Percentiles rank a stretch among this genome's conserved stretches.
These are phyloP conservation scores for Cephalopterus ornatus DNA, from an alignment of 2,113 vertebrate species.

Conservation along the genomic window DNA sequence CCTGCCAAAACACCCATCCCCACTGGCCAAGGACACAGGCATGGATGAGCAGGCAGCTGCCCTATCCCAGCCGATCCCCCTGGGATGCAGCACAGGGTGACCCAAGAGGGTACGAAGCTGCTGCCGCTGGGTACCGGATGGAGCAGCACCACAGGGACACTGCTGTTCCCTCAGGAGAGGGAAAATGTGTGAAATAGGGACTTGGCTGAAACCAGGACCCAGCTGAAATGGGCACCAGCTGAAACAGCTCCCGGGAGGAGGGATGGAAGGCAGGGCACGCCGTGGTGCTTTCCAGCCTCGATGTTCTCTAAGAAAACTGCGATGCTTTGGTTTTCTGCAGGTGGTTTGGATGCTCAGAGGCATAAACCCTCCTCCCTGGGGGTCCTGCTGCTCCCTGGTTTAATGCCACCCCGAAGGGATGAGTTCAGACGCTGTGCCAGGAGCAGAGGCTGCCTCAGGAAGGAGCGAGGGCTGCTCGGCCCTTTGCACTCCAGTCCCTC, in stretches of 20 bases:
- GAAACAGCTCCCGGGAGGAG: fast-evolving
- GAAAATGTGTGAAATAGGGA: neutral
- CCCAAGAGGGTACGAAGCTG: neutral
- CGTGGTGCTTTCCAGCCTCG: fast-evolving
- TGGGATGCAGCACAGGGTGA: neutral
- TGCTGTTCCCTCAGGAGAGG: neutral
- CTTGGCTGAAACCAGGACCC: neutral
- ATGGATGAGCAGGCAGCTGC: neutral
- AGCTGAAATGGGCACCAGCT: neutral
- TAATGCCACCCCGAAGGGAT: neutral
- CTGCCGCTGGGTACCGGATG: fast-evolving
- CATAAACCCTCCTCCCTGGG: neutral
- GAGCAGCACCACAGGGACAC: neutral
- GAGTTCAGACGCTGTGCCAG: neutral
- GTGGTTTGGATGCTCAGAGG: neutral
- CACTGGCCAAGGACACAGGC: fast-evolving
- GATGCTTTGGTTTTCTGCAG: neutral
- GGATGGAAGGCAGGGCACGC: neutral
- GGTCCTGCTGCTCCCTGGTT: neutral
- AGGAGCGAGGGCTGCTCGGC: neutral
- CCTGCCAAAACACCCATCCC: fast-evolving
- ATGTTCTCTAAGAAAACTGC: fast-evolving
- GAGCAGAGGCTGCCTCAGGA: neutral
- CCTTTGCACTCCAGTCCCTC: fast-evolving
- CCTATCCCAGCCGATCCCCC: fast-evolving